Evolutionary conservation across 2,113 vertebrate species (phyloP).

Genomic region (Mesembrinibis cayennensis): DNA sequence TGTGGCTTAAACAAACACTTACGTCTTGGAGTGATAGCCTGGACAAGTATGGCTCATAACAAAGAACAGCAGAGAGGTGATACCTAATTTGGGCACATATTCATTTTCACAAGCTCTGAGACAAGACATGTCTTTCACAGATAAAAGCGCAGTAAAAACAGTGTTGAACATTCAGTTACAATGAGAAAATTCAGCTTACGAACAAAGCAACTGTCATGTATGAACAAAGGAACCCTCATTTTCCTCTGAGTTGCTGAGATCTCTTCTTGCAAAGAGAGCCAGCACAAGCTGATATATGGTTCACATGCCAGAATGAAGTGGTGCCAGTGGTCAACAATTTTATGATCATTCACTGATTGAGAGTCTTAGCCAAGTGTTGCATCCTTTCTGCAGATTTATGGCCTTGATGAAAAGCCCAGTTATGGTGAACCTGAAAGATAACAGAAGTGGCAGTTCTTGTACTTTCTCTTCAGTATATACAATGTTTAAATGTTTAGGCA

Average conservation of each 20-base stretch:
- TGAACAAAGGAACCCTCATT: neutral
- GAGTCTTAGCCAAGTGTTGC: neutral
- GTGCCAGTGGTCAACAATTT: neutral
- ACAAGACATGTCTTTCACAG: neutral
- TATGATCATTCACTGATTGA: neutral
- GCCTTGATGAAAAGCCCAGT: neutral
- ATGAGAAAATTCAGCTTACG: neutral
- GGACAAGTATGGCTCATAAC: neutral
- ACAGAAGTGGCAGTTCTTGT: neutral
- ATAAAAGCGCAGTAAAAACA: neutral
- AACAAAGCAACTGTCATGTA: neutral
- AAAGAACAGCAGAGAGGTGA: neutral
- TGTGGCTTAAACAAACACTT: neutral
- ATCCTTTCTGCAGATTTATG: neutral
- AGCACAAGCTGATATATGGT: neutral
- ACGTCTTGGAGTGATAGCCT: neutral
- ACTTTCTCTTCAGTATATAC: neutral
- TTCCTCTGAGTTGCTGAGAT: neutral
- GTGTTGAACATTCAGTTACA: neutral
- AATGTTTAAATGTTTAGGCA: neutral
- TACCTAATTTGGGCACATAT: neutral
- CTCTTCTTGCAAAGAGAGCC: neutral
- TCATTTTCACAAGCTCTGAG: neutral
- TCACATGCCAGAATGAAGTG: neutral
- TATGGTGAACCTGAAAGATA: neutral